Evolutionary conservation across 2,113 vertebrate species (phyloP), one percentile per base, ranked within the genome.

Genomic region (Archocentrus centrarchus): DNA sequence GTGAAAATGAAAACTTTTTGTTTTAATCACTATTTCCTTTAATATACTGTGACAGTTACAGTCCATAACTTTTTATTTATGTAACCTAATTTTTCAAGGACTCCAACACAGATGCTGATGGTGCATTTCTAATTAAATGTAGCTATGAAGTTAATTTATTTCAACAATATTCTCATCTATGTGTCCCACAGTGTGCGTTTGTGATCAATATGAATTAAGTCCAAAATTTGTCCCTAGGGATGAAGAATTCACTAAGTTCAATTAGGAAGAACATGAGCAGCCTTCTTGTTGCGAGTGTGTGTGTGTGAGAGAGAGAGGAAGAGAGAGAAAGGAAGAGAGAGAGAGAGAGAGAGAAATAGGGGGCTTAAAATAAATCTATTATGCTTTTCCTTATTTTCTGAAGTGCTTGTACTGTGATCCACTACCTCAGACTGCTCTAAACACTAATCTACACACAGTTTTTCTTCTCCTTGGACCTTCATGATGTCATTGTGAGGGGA

Each of bases 151-250:
- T 77, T 62, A 44, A 82, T 70, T 84, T 76, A 11, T 8, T 62
- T 70, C 3, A 61, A 62, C 63, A 57, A 55, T 55, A 18, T 17
- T n/a, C 10, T 59, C 37, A 6, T 30, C 20, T 32, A 0, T 2
- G 39, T 50, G 20, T 20, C 3, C 14, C 55, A 41, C 14, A 1
- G 22, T 22, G 10, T 18, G 55, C n/a, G 11, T 50, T 41, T 47
- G 35, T 77, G 57, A 78, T 86, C 83, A 91, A 82, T 88, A 57
- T 79, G 22, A 81, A 83, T 83, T 86, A 30, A 91, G 62, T 89
- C 37, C 1, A 0, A 59, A n/a, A 81, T 78, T 79, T 18, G 84
- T 59, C 86, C 87, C 85, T 30, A 1, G 47, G 62, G 90, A 77
- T 35, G 47, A 59, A 84, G 83, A 88, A 82, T 85, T 88, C 78